Conservation (phyloP, 1,140 invertebrate genomes). For the Teleogryllus occipitalis region DNA sequence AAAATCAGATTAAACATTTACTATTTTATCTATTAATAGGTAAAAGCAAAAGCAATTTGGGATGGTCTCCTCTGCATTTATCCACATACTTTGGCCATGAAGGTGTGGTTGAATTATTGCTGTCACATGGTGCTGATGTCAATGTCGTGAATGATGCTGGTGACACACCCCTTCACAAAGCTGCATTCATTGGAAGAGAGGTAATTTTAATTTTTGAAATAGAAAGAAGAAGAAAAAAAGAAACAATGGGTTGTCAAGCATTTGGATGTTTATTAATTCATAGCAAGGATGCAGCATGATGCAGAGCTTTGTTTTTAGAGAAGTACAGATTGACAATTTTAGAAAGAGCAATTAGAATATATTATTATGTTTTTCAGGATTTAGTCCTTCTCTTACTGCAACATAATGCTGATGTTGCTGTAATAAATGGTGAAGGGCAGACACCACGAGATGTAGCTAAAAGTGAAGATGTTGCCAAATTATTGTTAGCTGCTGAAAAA, state of each 20-base stretch:
- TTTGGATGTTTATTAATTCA: no score
- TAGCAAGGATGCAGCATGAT: no score
- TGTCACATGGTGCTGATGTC: conserved; percentile 48
- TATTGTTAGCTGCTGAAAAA: conserved; percentile 51
- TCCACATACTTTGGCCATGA: conserved; percentile 50
- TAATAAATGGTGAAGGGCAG: conserved; percentile 47
- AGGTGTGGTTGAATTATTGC: conserved; percentile 43
- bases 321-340: no score
- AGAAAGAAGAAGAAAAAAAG: no score
- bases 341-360: no score
- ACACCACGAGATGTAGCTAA: conserved; percentile 47
- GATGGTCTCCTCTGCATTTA: conserved; percentile 56
- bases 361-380: conserved; percentile 36
- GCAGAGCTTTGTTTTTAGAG: no score
- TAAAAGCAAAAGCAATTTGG: conserved; percentile 41
- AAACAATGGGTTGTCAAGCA: no score
- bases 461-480: conserved; percentile 43
- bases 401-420: conserved; percentile 61
- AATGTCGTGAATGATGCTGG: conserved; percentile 56
- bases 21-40: conserved; percentile 28
- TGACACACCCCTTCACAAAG: conserved; percentile 54
- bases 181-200: conserved; percentile 48
- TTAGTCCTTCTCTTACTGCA: conserved; percentile 55
- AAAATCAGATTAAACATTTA: background rate
- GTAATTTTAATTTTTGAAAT: conserved; percentile 25